Evolutionary conservation across 2,888 invertebrate genomes (phyloP).

Genomic region (Seira sanloemensis): DNA sequence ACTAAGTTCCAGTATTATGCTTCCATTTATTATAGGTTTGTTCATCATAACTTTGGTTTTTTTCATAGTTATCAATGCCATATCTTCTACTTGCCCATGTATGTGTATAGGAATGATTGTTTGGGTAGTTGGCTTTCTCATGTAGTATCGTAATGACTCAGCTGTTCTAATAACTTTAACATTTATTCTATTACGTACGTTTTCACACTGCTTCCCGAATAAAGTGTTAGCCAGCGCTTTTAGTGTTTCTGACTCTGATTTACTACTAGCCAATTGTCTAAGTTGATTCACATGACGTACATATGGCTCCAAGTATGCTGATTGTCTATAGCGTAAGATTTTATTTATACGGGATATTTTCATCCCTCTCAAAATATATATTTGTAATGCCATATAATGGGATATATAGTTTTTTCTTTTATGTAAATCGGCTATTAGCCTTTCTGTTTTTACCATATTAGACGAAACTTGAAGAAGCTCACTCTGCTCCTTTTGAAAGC

Average conservation of each 20-base stretch:
- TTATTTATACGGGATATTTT: not conserved
- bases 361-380: conserved; percentile 2
- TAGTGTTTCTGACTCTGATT: not conserved
- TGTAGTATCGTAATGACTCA: conserved; percentile 3
- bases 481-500: not conserved
- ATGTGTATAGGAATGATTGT: not conserved
- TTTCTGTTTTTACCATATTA: not conserved
- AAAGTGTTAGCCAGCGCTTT: conserved; percentile 6
- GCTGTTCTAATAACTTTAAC: not conserved
- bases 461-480: not conserved
- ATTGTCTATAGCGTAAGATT: not conserved
- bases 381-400: not conserved
- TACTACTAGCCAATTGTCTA: not conserved
- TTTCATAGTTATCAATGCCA: not conserved
- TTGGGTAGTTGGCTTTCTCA: conserved; percentile 15
- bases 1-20: not conserved
- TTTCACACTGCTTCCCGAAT: conserved; percentile 14
- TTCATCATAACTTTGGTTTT: not conserved
- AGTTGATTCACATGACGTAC: not conserved
- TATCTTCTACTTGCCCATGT: not conserved
- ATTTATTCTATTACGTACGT: not conserved
- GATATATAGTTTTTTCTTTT: not conserved
- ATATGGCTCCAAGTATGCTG: not conserved
- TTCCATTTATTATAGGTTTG: not conserved
- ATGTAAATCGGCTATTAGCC: conserved; percentile 9